Evolutionary conservation across 2,888 invertebrate genomes (phyloP), one percentile per base, ranked within the genome.

Genomic region (Drosophila paramelanica): DNA sequence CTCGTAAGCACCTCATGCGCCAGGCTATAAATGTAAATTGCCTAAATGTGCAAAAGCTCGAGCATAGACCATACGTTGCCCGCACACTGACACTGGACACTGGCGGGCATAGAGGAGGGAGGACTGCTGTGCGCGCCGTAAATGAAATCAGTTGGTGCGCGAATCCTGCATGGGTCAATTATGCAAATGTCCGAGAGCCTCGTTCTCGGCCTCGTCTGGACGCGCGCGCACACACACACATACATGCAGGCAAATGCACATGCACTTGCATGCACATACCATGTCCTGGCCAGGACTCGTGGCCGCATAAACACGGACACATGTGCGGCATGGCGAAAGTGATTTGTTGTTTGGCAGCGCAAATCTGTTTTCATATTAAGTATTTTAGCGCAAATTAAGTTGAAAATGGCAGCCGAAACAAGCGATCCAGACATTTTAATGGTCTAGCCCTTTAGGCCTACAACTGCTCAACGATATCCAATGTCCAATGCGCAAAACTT

Each of bases 141-240:
- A 89, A 85, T 89, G 85, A 89, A 85, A 89, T 89, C 85, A 85
- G 85, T 85, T 89, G 89, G 85, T 86, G 89, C 89, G 86, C 86
- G 88, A 88, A 89, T 90, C 89, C 85, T 84, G 86, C 86, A 91
- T 91, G 91, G 91, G 91, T 91, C 91, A 91, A 91, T 91, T 91
- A 91, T 91, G 91, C 90, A 90, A 91, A 91, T 91, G 81, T 76
- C 67, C 76, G 25, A 68, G 73, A 70, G 75, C 72, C 77, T 52
- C 50, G 53, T 42, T 45, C 41, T 73, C 42, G 66, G 8, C 27
- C 33, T 14, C 56, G 42, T 42, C 53, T 25, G 38, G 39, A 17
- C 52, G 13, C 33, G 20, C 38, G 33, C 49, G 23, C 42, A 55
- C 23, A 27, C 42, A n/a, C 17, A 17, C 27, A 7, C 8, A n/a